A percentile compares a stretch with the other conserved stretches of the same genome.
Evolutionary conservation across 1,140 invertebrate species (phyloP).

Genomic region (Drosophila baimaii): DNA sequence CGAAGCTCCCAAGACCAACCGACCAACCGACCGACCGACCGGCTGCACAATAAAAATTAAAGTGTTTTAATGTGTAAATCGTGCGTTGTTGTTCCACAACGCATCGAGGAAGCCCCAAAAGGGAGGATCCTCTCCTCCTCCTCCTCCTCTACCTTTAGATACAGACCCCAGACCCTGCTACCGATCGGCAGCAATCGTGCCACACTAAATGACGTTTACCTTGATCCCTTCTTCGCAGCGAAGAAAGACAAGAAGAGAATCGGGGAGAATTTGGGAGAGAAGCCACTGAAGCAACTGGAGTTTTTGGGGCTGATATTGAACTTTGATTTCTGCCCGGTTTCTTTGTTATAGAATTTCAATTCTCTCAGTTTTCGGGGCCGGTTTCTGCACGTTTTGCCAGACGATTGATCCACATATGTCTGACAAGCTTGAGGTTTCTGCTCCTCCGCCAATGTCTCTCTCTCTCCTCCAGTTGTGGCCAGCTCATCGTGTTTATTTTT

Average conservation of each 20-base stretch:
- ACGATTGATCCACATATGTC: constrained; percentile 75
- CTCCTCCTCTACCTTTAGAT: constrained; percentile 4
- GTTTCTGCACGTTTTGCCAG: constrained; percentile 69
- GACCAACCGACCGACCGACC: constrained; percentile 34
- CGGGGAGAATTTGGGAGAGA: no score
- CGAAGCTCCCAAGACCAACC: constrained; percentile 62
- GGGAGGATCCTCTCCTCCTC: constrained; percentile 34
- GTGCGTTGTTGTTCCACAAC: constrained; percentile 72
- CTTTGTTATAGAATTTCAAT: constrained; percentile 78
- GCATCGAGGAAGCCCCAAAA: constrained; percentile 71
- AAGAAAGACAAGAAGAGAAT: constrained; percentile 27
- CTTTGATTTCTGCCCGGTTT: constrained; percentile 69
- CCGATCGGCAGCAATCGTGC: constrained; percentile 73
- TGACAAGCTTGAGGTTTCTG: constrained; percentile 52
- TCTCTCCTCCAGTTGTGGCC: constrained; percentile 29
- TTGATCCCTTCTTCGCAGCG: constrained; percentile 61
- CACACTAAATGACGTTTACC: constrained; percentile 81
- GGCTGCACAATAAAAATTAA: constrained; percentile 81
- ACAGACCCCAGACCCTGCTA: constrained; percentile 43
- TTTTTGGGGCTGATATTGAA: constrained; percentile 73
- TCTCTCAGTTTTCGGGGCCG: constrained; percentile 32
- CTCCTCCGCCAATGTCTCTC: neutral
- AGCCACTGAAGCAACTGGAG: constrained; percentile 62
- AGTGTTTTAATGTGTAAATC: constrained; percentile 84
- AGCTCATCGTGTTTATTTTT: constrained; percentile 68